Conservation (phyloP, 2,888 invertebrate species). For the Tiliacea aurago region DNA sequence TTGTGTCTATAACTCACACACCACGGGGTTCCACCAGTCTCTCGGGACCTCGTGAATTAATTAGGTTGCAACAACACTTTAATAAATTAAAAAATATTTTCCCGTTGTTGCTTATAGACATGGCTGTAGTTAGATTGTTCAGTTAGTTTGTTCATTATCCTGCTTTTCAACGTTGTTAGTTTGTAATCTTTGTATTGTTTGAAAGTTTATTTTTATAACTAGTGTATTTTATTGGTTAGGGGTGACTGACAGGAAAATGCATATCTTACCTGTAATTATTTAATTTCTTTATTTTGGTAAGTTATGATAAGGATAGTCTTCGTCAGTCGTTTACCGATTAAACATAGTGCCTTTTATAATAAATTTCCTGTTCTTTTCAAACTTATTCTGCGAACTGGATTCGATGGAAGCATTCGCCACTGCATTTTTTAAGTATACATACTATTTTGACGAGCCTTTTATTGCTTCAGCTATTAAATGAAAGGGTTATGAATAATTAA, state of each 20-base stretch:
- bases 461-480: constrained; percentile 30
- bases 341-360: neutral
- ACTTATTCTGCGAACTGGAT: neutral
- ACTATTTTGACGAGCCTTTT: constrained; percentile 3
- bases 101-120: constrained; percentile 17
- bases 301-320: neutral
- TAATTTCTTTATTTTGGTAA: neutral
- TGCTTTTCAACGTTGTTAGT: constrained; percentile 13
- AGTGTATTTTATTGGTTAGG: neutral
- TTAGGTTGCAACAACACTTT: constrained; percentile 65
- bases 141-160: constrained; percentile 9
- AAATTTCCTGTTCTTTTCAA: neutral
- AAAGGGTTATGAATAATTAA: constrained; percentile 51
- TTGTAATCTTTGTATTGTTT: neutral
- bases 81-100: constrained; percentile 44
- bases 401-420: neutral
- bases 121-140: constrained; percentile 11
- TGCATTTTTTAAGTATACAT: constrained; percentile 4
- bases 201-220: neutral
- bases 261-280: neutral
- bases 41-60: constrained; percentile 74
- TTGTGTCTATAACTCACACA: constrained; percentile 53
- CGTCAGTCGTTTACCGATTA: neutral
- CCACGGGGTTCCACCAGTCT: constrained; percentile 65
- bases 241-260: neutral